These are phyloP conservation scores for Neelides folsomi DNA, from an alignment of 2,888 invertebrate species.

Conservation along the genomic window DNA sequence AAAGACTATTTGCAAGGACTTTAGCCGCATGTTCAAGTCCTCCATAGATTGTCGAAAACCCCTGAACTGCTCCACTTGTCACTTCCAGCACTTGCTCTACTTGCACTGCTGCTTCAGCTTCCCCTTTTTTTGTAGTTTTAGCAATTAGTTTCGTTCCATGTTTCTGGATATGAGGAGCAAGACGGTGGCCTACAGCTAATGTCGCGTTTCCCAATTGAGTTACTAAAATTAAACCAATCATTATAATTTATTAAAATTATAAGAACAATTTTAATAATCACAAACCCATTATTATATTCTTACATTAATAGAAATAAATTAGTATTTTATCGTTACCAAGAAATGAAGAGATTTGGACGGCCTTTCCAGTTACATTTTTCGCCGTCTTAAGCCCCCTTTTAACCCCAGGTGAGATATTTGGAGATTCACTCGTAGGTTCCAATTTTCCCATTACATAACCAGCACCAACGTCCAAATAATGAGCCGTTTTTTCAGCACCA, in stretches of 20 bases:
- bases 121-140: constrained; percentile 43
- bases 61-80: constrained; percentile 56
- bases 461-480: constrained; percentile 48
- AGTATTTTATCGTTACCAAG: constrained; percentile 41
- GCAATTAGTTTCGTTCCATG: constrained; percentile 50
- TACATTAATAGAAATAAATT: too few species aligned
- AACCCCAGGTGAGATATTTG: constrained; percentile 44
- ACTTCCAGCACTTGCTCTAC: constrained; percentile 50
- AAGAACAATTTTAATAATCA: neutral
- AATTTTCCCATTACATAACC: constrained; percentile 48
- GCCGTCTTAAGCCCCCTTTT: constrained; percentile 49
- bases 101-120: constrained; percentile 44
- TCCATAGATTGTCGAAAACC: constrained; percentile 55
- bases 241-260: neutral
- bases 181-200: constrained; percentile 48
- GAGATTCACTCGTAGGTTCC: constrained; percentile 38
- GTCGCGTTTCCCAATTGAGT: constrained; percentile 52
- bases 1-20: constrained; percentile 43
- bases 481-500: constrained; percentile 53
- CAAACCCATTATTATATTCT: too few species aligned
- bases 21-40: constrained; percentile 57
- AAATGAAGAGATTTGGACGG: constrained; percentile 54
- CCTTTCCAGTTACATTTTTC: constrained; percentile 51
- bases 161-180: constrained; percentile 55
- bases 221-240: constrained; percentile 35